Evolutionary conservation across 2,797 vertebrate genomes (phyloP), one percentile per base, ranked within the genome.

Genomic region (Poecile montanus): DNA sequence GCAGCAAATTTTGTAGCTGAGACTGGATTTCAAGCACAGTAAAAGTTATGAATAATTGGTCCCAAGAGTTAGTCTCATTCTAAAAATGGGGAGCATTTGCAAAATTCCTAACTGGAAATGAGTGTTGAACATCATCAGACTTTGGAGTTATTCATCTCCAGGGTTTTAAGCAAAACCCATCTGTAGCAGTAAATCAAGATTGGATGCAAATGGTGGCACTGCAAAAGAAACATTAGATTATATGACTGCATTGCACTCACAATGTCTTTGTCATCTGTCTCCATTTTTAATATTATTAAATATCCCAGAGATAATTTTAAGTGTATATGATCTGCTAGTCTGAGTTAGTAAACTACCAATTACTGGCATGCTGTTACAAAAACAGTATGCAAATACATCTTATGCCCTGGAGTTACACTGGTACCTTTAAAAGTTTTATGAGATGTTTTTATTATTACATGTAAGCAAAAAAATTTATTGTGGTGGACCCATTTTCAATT

Each of bases 61-160:
- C 95, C 65, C 87, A 88, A 53, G 22, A 89, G 53, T 44, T 77
- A 53, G 38, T 58, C n/a, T 51, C 36, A 66, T 75, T 87, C 44
- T 68, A 77, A 92, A 61, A 10, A 74, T 1, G 15, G 38, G 42
- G 38, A 85, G 79, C 51, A 92, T 68, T 68, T 92, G 30, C 68
- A 85, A 80, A 93, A 93, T 68, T 89, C 54, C 57, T 93, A 85
- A 92, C 68, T 93, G 81, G 47, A 87, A 94, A 72, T 92, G 84
- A 95, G 68, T 89, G 78, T 36, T 92, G 87, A 93, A 89, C 48
- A 88, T 89, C 84, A 85, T 78, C 89, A 85, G 58, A 62, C 29
- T 58, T 72, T 80, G 45, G 50, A 91, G 68, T 85, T 91, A 92
- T 38, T 89, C 0, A 62, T 81, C 85, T 85, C 70, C 58, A 80